Percentiles rank a stretch among this genome's conserved stretches.
Evolutionary conservation across 2,113 vertebrate genomes (phyloP).

Genomic region (Gasterosteus nipponicus): DNA sequence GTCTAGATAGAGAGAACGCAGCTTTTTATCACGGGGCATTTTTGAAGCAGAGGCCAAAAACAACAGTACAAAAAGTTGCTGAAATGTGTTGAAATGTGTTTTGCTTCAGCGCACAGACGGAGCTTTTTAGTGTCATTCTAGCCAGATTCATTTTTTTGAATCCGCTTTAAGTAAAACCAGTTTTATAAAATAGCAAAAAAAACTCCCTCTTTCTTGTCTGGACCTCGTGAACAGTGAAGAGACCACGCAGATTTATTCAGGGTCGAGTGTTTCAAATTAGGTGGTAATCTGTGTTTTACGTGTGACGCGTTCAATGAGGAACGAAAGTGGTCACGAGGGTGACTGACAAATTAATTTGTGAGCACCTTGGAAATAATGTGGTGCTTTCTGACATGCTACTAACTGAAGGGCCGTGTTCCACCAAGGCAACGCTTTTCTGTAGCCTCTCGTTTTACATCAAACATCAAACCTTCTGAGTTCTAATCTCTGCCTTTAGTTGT

Average conservation of each 20-base stretch:
- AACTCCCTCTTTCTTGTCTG: neutral
- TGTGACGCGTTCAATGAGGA: constrained; percentile 14
- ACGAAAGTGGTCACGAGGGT: constrained; percentile 13
- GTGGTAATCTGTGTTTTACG: neutral
- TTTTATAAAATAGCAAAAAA: neutral
- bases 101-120: no score
- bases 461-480: neutral
- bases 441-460: neutral
- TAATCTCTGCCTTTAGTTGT: neutral
- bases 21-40: no score
- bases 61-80: no score
- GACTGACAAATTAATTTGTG: constrained; percentile 34
- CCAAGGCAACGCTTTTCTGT: constrained; percentile 38
- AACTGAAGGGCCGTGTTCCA: constrained; percentile 40
- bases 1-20: no score
- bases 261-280: constrained; percentile 2
- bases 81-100: no score
- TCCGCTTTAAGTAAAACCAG: neutral
- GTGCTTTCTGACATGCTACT: constrained; percentile 38
- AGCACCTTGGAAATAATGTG: constrained; percentile 19
- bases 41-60: no score
- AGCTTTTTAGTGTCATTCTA: no score
- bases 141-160: neutral
- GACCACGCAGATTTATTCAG: neutral
- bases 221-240: neutral